phyloP scores from a whole-genome alignment of 2,797 vertebrate species.

The Sciurus carolinensis region DNA sequence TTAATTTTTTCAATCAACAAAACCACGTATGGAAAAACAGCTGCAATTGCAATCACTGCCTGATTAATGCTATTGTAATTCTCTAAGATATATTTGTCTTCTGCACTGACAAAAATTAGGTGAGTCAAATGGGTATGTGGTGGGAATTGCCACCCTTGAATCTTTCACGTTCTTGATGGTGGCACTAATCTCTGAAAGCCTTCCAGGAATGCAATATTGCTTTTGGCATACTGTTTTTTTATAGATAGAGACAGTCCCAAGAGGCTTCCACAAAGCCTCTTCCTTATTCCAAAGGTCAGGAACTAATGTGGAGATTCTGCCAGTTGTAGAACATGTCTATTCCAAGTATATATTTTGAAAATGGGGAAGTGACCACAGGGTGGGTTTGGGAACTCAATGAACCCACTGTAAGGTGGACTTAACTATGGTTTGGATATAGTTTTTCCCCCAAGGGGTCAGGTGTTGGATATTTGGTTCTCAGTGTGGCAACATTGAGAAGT shows the following conservation, averaged over 20 bases:
- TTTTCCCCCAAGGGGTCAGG: not conserved
- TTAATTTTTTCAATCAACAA: conserved; percentile 12
- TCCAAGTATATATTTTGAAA: conserved; percentile 19
- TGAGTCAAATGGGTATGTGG: not conserved
- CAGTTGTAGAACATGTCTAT: not conserved
- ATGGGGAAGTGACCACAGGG: not conserved
- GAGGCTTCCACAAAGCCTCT: not conserved
- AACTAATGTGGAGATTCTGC: not conserved
- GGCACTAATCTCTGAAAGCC: not conserved
- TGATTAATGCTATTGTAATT: not conserved
- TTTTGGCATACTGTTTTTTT: not conserved
- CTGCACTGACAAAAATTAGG: not conserved
- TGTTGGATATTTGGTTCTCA: not conserved
- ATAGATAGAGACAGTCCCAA: not conserved
- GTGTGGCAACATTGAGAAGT: not conserved
- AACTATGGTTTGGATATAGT: not conserved
- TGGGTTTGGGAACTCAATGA: not conserved
- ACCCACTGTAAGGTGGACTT: not conserved
- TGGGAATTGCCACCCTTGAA: not conserved
- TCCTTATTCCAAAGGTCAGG: not conserved
- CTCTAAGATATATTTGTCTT: not conserved
- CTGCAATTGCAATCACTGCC: not conserved
- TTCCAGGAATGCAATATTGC: not conserved
- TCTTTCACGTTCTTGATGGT: not conserved
- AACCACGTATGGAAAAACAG: not conserved